Conservation (phyloP, 2,888 invertebrate species). For the Lasioglossum leucozonium region DNA sequence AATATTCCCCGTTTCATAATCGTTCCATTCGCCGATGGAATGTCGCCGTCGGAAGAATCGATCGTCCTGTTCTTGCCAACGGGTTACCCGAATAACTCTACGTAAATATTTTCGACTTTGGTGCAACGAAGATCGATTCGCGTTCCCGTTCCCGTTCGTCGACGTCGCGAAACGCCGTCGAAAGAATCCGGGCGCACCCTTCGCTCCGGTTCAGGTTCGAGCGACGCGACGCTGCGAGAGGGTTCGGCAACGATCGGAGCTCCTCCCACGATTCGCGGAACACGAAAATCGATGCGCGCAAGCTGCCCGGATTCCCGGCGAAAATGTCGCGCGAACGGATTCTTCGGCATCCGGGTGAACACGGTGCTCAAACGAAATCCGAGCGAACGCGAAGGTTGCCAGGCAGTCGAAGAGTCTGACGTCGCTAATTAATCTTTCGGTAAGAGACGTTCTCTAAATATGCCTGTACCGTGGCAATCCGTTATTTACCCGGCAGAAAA, state of each 20-base stretch:
- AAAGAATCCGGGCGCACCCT: neutral
- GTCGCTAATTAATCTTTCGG: neutral
- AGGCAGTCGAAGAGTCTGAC: constrained; percentile 1
- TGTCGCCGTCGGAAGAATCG: neutral
- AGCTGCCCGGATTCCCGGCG: neutral
- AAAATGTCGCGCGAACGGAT: neutral
- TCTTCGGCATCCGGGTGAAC: constrained; percentile 1
- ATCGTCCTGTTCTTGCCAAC: neutral
- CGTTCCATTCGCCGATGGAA: constrained; percentile 27
- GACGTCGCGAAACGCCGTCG: neutral
- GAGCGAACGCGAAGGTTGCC: neutral
- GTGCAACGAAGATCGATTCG: neutral
- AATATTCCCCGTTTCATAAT: constrained; percentile 27
- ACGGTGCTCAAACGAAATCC: neutral
- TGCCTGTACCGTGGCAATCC: neutral
- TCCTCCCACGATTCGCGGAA: constrained; percentile 12
- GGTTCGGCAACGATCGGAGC: constrained; percentile 8
- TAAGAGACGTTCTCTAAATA: neutral
- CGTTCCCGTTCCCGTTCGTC: neutral
- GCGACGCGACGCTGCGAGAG: neutral
- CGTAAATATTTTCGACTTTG: neutral
- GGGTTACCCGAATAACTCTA: neutral
- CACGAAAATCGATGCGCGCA: constrained; percentile 3
- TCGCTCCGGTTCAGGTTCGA: neutral
- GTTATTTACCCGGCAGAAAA: neutral